Percentiles rank a stretch among this genome's conserved stretches.
These are phyloP conservation scores for Limnephilus auricula DNA, from an alignment of 2,888 invertebrate genomes.

Conservation along the genomic window DNA sequence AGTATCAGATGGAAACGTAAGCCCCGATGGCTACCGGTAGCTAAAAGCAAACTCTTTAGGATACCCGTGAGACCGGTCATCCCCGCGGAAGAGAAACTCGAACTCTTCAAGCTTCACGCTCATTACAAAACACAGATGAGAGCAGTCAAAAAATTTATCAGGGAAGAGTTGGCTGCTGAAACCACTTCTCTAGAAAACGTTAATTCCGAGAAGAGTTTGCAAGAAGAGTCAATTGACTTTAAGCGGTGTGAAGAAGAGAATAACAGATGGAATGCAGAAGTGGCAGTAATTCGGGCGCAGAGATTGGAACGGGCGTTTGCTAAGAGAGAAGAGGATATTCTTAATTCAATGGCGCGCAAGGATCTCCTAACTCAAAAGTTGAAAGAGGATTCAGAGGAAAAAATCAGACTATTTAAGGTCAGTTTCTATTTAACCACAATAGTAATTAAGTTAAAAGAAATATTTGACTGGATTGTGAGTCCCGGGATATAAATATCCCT, in stretches of 20 bases:
- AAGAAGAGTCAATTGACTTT: conserved; percentile 82
- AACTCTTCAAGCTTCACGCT: conserved; percentile 82
- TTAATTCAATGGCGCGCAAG: conserved; percentile 72
- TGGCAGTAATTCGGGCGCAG: conserved; percentile 79
- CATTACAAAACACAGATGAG: conserved; percentile 83
- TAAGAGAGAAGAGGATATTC: conserved; percentile 74
- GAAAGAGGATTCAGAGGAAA: conserved; percentile 75
- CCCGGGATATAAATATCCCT: background rate
- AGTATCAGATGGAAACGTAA: conserved; percentile 78
- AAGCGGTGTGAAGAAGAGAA: conserved; percentile 79
- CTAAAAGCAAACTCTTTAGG: conserved; percentile 87
- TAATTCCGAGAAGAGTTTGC: conserved; percentile 77
- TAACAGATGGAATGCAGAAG: conserved; percentile 83
- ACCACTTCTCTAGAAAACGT: conserved; percentile 75
- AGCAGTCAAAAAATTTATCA: conserved; percentile 76
- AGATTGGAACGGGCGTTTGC: conserved; percentile 77
- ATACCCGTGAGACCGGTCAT: conserved; percentile 80
- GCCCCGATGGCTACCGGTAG: conserved; percentile 88
- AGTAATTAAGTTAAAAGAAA: background rate
- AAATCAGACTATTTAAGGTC: conserved; percentile 76
- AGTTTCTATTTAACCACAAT: conserved; percentile 4
- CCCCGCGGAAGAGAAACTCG: conserved; percentile 81
- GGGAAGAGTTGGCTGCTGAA: conserved; percentile 76
- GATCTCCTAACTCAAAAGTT: conserved; percentile 70
- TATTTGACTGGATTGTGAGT: background rate